Conservation (phyloP, 2,113 vertebrate species). For the Takifugu flavidus region DNA sequence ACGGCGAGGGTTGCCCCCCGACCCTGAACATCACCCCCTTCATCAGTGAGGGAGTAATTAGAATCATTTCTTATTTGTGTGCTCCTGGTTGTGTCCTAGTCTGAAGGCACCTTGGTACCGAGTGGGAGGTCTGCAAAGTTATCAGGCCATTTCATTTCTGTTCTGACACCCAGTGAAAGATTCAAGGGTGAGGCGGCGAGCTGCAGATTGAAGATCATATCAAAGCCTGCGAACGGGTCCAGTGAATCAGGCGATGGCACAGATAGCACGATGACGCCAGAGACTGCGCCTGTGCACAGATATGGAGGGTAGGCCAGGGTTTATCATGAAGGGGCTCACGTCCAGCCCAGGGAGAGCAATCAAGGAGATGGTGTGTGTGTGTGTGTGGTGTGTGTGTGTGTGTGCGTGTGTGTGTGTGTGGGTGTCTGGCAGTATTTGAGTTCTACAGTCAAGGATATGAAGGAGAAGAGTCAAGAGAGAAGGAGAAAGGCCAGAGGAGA, state of each 20-base stretch:
- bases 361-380: slow-evolving; percentile 14
- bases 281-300: slow-evolving; percentile 21
- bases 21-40: too few relatives aligned
- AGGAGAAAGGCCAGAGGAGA: neutral
- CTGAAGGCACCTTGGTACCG: neutral
- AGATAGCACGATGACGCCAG: slow-evolving; percentile 40
- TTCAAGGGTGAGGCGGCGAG: slow-evolving; percentile 46
- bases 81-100: too few relatives aligned
- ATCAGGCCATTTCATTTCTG: slow-evolving; percentile 50
- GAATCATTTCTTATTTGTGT: too few relatives aligned
- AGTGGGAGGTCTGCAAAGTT: slow-evolving; percentile 39
- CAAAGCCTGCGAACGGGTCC: slow-evolving; percentile 50
- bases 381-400: neutral
- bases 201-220: slow-evolving; percentile 73
- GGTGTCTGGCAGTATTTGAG: slow-evolving; percentile 13
- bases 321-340: slow-evolving; percentile 29
- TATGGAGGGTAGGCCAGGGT: slow-evolving; percentile 26
- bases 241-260: slow-evolving; percentile 52
- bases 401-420: neutral
- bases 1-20: too few relatives aligned
- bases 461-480: neutral
- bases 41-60: too few relatives aligned
- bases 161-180: slow-evolving; percentile 52
- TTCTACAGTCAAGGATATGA: slow-evolving; percentile 34
- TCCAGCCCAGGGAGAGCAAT: slow-evolving; percentile 20